A percentile compares a stretch with the other conserved stretches of the same genome.
Evolutionary conservation across 2,888 invertebrate genomes (phyloP).

Genomic region (Balanococcus diminutus): DNA sequence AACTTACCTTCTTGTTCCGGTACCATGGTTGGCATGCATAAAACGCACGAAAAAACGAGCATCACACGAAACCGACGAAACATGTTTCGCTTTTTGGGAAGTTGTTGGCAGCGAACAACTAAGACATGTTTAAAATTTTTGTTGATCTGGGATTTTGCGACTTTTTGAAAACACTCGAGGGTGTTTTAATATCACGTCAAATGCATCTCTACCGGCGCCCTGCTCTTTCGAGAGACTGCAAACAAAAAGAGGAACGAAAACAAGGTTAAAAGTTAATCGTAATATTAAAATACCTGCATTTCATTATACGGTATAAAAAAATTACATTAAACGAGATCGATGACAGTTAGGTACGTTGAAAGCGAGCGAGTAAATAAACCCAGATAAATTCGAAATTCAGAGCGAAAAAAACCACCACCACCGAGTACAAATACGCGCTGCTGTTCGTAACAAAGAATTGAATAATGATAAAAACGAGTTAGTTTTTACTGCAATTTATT

Average conservation of each 20-base stretch:
- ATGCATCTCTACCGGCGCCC: not conserved
- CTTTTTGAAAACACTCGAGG: not conserved
- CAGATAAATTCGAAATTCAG: not conserved
- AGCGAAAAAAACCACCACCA: not conserved
- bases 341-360: not conserved
- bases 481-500: slow-evolving; percentile 5
- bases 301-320: not conserved
- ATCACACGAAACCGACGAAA: slow-evolving; percentile 33
- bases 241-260: not conserved
- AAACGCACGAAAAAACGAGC: slow-evolving; percentile 45
- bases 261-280: not conserved
- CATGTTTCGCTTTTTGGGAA: not conserved
- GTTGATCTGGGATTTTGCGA: not conserved
- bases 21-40: slow-evolving; percentile 43
- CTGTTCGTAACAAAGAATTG: not conserved
- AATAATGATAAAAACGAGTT: slow-evolving; percentile 22
- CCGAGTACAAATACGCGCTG: not conserved
- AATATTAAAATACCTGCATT: not conserved
- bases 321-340: not conserved
- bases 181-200: not conserved
- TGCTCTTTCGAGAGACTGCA: not conserved
- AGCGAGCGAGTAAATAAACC: not conserved
- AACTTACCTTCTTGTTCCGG: slow-evolving; percentile 42
- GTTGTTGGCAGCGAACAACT: not conserved
- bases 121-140: not conserved